These are phyloP conservation scores for Leucosticte australis DNA, from an alignment of 2,113 vertebrate genomes.

Conservation along the genomic window DNA sequence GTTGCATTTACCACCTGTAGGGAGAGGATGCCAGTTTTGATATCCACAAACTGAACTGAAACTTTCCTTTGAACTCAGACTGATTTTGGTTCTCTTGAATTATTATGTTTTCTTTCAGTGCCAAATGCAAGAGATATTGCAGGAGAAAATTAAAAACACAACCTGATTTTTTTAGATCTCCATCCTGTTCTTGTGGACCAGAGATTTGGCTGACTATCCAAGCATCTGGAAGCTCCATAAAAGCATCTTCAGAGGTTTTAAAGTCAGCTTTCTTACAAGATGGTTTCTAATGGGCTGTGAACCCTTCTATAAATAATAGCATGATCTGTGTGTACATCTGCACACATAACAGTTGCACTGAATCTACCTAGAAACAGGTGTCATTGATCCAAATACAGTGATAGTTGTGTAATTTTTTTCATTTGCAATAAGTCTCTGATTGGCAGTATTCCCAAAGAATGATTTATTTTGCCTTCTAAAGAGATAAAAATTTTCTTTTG, in stretches of 20 bases:
- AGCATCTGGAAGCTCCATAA: conserved; percentile 19
- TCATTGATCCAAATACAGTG: background rate
- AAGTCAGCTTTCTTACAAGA: background rate
- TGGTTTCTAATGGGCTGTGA: background rate
- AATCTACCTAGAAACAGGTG: background rate
- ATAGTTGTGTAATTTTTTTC: background rate
- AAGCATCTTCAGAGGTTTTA: conserved; percentile 2
- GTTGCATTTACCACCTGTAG: background rate
- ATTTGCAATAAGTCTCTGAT: background rate
- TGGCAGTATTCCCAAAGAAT: background rate
- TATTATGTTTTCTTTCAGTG: background rate
- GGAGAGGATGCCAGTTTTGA: background rate
- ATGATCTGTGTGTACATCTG: background rate
- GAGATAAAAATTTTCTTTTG: background rate
- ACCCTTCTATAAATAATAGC: background rate
- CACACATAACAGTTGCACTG: background rate
- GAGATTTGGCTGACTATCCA: conserved; percentile 22
- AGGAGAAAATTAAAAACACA: conserved; percentile 41
- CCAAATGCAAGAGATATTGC: background rate
- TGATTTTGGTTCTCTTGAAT: background rate
- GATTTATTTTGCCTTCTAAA: background rate
- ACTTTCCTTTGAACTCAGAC: background rate
- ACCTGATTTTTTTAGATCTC: background rate
- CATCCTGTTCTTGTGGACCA: background rate
- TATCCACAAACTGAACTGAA: background rate